phyloP scores from a whole-genome alignment of 2,888 invertebrate genomes.

The Rhaphigaster nebulosa region DNA sequence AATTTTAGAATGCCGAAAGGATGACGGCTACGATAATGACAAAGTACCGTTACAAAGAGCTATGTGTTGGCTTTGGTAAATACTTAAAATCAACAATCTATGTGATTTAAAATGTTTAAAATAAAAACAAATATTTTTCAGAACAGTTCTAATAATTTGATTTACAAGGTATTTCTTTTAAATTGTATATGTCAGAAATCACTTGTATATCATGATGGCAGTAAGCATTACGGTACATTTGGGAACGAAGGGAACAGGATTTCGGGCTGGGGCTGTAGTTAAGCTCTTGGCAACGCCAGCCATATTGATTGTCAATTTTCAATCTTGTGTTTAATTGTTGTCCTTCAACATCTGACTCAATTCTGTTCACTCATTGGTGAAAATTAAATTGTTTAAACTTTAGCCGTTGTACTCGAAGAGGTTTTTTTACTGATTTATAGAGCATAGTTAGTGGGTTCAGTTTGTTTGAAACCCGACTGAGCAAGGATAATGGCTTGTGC shows the following conservation, averaged over 20 bases:
- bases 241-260: slow-evolving; percentile 6
- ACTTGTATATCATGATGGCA: not conserved
- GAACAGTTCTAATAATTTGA: not conserved
- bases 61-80: not conserved
- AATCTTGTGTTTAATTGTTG: slow-evolving; percentile 50
- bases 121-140: not conserved
- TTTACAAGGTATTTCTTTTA: not conserved
- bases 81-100: not conserved
- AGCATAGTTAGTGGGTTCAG: slow-evolving; percentile 25
- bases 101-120: not conserved
- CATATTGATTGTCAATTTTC: slow-evolving; percentile 59
- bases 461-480: slow-evolving; percentile 17
- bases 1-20: slow-evolving; percentile 46
- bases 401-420: slow-evolving; percentile 19
- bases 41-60: slow-evolving; percentile 52
- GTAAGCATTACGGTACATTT: slow-evolving; percentile 31
- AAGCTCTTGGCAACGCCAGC: slow-evolving; percentile 57
- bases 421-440: slow-evolving; percentile 1
- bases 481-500: slow-evolving; percentile 93
- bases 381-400: slow-evolving; percentile 35
- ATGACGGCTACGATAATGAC: slow-evolving; percentile 53
- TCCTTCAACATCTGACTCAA: slow-evolving; percentile 28
- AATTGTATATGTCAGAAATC: not conserved
- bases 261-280: slow-evolving; percentile 51
- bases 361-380: slow-evolving; percentile 43